Evolutionary conservation across 2,888 invertebrate genomes (phyloP), one percentile per base, ranked within the genome.

Genomic region (Arenicola marina): DNA sequence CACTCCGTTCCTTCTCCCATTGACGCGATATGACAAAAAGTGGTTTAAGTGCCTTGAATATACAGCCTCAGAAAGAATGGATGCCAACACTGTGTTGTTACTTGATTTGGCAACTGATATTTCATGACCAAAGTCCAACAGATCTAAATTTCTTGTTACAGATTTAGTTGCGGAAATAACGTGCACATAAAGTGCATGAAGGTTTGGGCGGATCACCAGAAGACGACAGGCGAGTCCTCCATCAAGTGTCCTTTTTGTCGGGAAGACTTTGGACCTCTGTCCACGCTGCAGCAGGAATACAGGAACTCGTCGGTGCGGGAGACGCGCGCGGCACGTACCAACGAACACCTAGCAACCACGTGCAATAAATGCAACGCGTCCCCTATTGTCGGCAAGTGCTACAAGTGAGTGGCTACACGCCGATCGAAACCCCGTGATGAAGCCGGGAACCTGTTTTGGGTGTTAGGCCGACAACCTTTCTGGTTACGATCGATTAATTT

Each of bases 181-280:
- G 76, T 84, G 4, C 84, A 84, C 70, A 81, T 83, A 32, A 82
- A 83, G 59, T 84, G 84, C 72, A 84, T 84, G 83, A 78, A 78
- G 65, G 75, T 84, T 4, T 84, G 82, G 80, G 81, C 83, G 0
- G 81, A 83, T 51, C 84, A 84, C 64, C 83, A 83, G 68, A 72
- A 76, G 18, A 69, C 76, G 7, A 69, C 73, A 28, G 77, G 77
- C 2, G 77, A 80, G 51, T 70, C 71, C 3, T 67, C 59, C 45
- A 76, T 83, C 34, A 79, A 79, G 56, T 84, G 84, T 68, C 84
- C 84, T 7, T 75, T 83, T 59, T 84, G 84, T 71, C 76, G 84
- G n/a, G 79, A 80, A 62, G 79, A 82, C 68, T 84, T 84, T 73
- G 82, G 82, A 7, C 76, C 82, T 1, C 60, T 82, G 56, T 76